phyloP scores from a whole-genome alignment of 2,797 vertebrate genomes.

The Cyprinodon diabolis region DNA sequence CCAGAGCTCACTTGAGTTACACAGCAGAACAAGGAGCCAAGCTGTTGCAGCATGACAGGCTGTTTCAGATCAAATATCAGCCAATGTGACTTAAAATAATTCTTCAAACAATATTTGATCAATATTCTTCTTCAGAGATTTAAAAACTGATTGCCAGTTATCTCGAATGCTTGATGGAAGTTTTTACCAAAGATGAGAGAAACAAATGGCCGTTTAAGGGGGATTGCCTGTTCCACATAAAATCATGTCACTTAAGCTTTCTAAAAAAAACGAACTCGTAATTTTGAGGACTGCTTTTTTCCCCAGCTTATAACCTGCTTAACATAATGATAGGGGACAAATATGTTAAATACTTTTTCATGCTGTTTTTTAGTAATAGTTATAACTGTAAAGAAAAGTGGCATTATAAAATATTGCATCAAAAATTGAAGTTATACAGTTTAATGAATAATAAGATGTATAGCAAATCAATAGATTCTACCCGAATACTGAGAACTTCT shows the following conservation, averaged over 20 bases:
- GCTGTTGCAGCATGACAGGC: not conserved
- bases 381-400: not conserved
- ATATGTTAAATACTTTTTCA: no score
- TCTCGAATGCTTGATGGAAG: not conserved
- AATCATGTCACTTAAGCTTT: no score
- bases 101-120: not conserved
- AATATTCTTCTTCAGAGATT: not conserved
- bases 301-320: not conserved
- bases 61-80: not conserved
- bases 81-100: not conserved
- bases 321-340: not conserved
- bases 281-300: not conserved
- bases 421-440: not conserved
- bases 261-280: not conserved
- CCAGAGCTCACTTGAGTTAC: not conserved
- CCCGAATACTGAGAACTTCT: not conserved
- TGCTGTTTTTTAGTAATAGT: no score
- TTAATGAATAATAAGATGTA: not conserved
- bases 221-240: not conserved
- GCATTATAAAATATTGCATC: not conserved
- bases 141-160: not conserved
- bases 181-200: not conserved
- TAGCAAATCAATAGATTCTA: not conserved
- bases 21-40: not conserved
- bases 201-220: not conserved